Evolutionary conservation across 2,113 vertebrate genomes (phyloP).

Genomic region (Chionis minor): DNA sequence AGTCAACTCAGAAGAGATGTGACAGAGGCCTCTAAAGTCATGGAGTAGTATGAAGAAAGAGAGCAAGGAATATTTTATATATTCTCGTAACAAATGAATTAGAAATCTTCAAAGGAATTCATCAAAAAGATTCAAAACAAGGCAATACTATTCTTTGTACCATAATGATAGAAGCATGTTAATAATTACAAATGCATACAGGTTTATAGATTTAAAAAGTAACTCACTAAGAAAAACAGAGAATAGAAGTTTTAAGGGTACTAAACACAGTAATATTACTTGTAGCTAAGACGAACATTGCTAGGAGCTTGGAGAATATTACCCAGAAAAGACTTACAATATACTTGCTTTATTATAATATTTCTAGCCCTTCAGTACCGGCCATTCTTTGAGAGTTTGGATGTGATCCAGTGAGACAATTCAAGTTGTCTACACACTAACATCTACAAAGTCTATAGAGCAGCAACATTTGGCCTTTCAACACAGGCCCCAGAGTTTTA

Average conservation of each 20-base stretch:
- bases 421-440: not conserved
- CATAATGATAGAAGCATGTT: not conserved
- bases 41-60: not conserved
- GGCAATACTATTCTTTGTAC: not conserved
- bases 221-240: not conserved
- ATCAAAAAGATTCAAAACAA: not conserved
- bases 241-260: not conserved
- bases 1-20: not conserved
- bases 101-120: not conserved
- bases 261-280: not conserved
- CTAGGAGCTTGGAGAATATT: not conserved
- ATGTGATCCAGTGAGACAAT: not conserved
- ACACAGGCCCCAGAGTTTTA: not conserved
- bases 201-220: not conserved
- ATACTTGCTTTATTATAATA: not conserved
- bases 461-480: not conserved
- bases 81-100: not conserved
- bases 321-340: not conserved
- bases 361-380: not conserved
- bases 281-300: not conserved
- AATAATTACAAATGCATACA: not conserved
- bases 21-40: not conserved
- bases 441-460: not conserved
- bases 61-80: not conserved
- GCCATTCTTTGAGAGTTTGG: not conserved